A percentile compares a stretch with the other conserved stretches of the same genome.
Conservation (phyloP, 1,140 invertebrate species). For the Nymphalis io region DNA sequence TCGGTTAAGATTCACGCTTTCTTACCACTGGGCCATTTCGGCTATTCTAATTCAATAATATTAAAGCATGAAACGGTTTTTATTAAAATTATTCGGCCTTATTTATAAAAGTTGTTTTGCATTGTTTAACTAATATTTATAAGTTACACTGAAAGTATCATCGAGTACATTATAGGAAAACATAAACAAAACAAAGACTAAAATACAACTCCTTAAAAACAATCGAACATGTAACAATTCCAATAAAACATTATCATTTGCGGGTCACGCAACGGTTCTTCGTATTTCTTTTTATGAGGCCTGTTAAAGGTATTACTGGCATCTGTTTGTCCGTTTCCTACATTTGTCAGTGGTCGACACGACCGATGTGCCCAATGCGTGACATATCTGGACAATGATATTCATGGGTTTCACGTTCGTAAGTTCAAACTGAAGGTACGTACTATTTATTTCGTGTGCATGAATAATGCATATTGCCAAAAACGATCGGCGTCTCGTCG, state of each 20-base stretch:
- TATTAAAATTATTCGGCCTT: too few species aligned
- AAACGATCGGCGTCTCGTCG: constrained; percentile 41
- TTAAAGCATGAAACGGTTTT: too few species aligned
- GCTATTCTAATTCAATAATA: too few species aligned
- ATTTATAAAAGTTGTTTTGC: too few species aligned
- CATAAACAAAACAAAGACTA: neutral
- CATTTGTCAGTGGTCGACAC: constrained; percentile 24
- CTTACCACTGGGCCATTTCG: too few species aligned
- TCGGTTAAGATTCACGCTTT: too few species aligned
- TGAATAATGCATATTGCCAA: constrained; percentile 69
- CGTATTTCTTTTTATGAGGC: constrained; percentile 9
- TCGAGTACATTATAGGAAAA: too few species aligned
- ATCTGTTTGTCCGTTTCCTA: constrained; percentile 14
- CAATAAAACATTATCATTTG: constrained; percentile 12
- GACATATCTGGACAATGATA: constrained; percentile 34
- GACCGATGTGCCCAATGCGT: constrained; percentile 36
- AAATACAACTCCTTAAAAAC: neutral
- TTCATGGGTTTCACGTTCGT: constrained; percentile 43
- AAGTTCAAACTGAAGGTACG: constrained; percentile 41
- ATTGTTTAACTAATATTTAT: too few species aligned
- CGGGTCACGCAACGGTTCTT: constrained; percentile 11
- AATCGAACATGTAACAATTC: constrained; percentile 6
- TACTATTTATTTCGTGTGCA: constrained; percentile 55
- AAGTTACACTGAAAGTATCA: too few species aligned
- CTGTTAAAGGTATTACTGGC: constrained; percentile 11